These are phyloP conservation scores for Formicarius rufipectus DNA, from an alignment of 2,113 vertebrate species.

Conservation along the genomic window DNA sequence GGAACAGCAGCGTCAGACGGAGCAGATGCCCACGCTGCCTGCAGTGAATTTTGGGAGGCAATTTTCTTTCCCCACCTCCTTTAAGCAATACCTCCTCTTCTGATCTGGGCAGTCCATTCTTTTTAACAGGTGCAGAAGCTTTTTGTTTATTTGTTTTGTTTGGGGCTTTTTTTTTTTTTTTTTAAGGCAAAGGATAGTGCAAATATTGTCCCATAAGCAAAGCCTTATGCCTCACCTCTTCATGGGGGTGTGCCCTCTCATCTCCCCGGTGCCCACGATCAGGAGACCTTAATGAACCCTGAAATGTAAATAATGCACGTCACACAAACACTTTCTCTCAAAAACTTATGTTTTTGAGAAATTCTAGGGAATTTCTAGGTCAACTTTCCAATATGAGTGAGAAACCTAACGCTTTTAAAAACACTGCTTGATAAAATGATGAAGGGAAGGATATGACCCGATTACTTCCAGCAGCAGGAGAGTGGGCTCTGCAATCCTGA, in stretches of 20 bases:
- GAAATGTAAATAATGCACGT: neutral
- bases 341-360: too few species aligned
- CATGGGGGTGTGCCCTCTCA: neutral
- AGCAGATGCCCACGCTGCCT: neutral
- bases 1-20: fast-evolving
- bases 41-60: neutral
- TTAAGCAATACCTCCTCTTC: neutral
- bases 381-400: neutral
- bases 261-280: neutral
- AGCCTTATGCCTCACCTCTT: neutral
- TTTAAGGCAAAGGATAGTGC: neutral
- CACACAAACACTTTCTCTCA: neutral
- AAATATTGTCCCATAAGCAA: neutral
- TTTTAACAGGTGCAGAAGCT: neutral
- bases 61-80: neutral
- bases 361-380: neutral
- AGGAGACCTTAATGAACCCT: neutral
- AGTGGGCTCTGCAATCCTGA: neutral
- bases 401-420: neutral
- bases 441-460: neutral
- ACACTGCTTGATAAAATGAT: neutral
- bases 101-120: neutral
- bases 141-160: neutral
- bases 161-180: too few species aligned
- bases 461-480: neutral